Base-by-base conservation (phyloP, 2,888 invertebrate genomes). In the Lasiommata megera region DNA sequence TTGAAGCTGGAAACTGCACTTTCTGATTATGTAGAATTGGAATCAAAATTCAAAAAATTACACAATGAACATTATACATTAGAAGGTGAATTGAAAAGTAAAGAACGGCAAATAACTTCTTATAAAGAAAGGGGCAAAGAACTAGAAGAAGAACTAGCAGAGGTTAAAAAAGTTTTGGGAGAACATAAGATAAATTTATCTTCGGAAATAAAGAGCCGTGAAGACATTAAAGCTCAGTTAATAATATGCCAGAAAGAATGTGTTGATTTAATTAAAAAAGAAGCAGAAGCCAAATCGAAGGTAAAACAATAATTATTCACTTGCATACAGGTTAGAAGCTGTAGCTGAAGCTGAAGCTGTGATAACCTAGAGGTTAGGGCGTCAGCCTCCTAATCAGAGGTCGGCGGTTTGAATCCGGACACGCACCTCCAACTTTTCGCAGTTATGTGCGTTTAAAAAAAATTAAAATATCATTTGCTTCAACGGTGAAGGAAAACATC, bases 1-100 rank as follows among this genome's bases (percentile, higher is more conserved):
- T 70, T 86, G 1, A 93, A 93, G 76, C 76, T 92, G 36, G 77
- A 92, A 72, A 85, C 91, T 56, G 80, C 92, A 0, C 72, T 92
- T 60, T 83, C 90, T 54, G 92, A 92, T 65, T 92, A 91, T 62
- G 84, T 92, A 23, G 88, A 91, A 40, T 80, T 92, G 65, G 90
- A 92, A 61, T 79, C 84, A 36, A 81, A 80, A 64, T 73, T 82
- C 51, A 88, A 85, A 65, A 79, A 81, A 40, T 54, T 85, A 40
- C 66, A 71, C 56, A 62, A 54, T 1, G 82, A 83, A 63, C 63
- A 73, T 18, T 70, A 63, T 11, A 37, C 59, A 28, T 60, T 79
- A 41, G 77, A 83, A 67, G 77, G 69, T 29, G 80, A 87, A 16
- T 54, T 82, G 0, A 86, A 80, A 73, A 69, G 31, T 16, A 81